Evolutionary conservation across 2,113 vertebrate genomes (phyloP).

Genomic region (Phyllopteryx taeniolatus): DNA sequence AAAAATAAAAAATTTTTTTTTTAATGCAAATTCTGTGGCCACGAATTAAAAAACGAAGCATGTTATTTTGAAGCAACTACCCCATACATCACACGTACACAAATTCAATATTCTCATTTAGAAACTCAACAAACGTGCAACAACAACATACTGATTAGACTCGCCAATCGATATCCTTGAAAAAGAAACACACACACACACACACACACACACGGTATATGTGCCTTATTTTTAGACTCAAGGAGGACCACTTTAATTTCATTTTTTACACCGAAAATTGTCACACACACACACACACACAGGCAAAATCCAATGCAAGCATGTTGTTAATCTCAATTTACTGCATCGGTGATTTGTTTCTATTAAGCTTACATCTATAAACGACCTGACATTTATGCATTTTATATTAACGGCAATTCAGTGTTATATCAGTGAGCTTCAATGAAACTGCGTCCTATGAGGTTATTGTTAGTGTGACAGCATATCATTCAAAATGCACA

Average conservation of each 20-base stretch:
- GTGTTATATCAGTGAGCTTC: not conserved
- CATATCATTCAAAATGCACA: not conserved
- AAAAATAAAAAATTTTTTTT: not conserved
- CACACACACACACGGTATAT: not conserved
- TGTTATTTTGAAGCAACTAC: not conserved
- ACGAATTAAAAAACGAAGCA: not conserved
- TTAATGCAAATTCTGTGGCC: not conserved
- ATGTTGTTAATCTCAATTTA: too few species aligned
- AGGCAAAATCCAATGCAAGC: not conserved
- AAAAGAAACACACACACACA: not conserved
- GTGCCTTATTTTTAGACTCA: not conserved
- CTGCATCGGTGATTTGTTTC: too few species aligned
- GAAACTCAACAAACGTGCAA: not conserved
- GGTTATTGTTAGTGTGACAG: not conserved
- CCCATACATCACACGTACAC: not conserved
- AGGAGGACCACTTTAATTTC: too few species aligned
- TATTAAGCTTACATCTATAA: not conserved
- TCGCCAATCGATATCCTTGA: not conserved
- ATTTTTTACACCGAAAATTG: not conserved
- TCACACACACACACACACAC: not conserved
- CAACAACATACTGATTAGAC: not conserved
- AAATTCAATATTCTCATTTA: not conserved
- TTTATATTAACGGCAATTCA: not conserved
- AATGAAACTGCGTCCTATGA: not conserved
- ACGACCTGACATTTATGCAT: not conserved